phyloP scores from a whole-genome alignment of 2,113 vertebrate species.

The Macroglossus sobrinus region DNA sequence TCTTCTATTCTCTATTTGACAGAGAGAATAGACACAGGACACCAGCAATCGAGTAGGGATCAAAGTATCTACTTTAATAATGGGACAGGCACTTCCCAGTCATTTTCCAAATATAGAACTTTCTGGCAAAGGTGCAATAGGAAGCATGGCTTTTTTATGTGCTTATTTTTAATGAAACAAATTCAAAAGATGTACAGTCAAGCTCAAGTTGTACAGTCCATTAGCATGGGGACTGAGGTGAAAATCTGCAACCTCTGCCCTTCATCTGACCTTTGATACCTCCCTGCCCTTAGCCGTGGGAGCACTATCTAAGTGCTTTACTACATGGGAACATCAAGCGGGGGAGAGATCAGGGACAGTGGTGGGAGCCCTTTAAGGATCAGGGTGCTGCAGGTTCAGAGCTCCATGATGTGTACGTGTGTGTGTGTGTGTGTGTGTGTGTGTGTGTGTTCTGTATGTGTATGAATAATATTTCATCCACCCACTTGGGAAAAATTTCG shows the following conservation, averaged over 20 bases:
- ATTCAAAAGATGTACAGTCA: constrained; percentile 81
- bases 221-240: constrained; percentile 67
- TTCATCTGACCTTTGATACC: background rate
- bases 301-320: background rate
- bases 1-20: background rate
- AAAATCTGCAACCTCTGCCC: background rate
- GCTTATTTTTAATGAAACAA: constrained; percentile 85
- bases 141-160: constrained; percentile 42
- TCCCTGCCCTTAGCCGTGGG: background rate
- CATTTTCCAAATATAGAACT: background rate
- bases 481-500: background rate
- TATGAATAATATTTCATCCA: background rate
- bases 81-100: background rate
- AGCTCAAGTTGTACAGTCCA: constrained; percentile 85
- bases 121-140: background rate
- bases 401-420: background rate
- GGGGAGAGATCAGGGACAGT: background rate
- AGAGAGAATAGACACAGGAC: background rate
- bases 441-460: background rate
- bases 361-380: background rate
- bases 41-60: background rate
- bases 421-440: background rate
- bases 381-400: background rate
- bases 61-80: background rate
- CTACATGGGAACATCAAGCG: background rate